Percentiles rank a stretch among this genome's conserved stretches.
These are phyloP conservation scores for Hydrochoerus hydrochaeris DNA, from an alignment of 2,113 vertebrate genomes.

Conservation along the genomic window DNA sequence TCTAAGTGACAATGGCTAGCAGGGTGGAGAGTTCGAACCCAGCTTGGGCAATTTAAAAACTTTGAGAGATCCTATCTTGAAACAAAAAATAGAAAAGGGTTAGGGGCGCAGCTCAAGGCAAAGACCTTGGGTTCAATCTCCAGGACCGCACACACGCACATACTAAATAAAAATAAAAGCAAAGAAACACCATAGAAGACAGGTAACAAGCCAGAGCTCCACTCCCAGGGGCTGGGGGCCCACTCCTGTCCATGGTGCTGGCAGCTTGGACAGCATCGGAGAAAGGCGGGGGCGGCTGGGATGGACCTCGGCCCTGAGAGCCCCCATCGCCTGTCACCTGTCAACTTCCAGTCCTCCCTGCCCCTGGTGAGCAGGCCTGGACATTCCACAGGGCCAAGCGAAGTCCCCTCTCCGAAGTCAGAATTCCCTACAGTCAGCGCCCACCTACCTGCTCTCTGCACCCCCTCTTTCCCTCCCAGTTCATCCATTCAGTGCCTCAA, in stretches of 20 bases:
- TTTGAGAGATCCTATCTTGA: not conserved
- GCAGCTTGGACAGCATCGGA: not conserved
- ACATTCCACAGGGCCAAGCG: too few species aligned
- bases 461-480: not conserved
- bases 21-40: not conserved
- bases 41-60: not conserved
- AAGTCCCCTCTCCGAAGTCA: not conserved
- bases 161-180: not conserved
- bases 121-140: not conserved
- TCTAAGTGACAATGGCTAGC: not conserved
- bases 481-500: not conserved
- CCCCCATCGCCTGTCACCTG: too few species aligned
- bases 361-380: not conserved
- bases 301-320: not conserved
- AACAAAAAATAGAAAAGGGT: not conserved
- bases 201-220: not conserved
- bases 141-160: not conserved
- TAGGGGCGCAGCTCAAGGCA: not conserved
- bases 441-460: not conserved
- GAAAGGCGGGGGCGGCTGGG: too few species aligned
- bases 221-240: not conserved
- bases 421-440: not conserved
- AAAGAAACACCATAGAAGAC: not conserved
- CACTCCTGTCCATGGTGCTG: too few species aligned
- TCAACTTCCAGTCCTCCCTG: not conserved